A percentile compares a stretch with the other conserved stretches of the same genome.
phyloP scores from a whole-genome alignment of 2,888 invertebrate species.

The Nomada ruficornis region DNA sequence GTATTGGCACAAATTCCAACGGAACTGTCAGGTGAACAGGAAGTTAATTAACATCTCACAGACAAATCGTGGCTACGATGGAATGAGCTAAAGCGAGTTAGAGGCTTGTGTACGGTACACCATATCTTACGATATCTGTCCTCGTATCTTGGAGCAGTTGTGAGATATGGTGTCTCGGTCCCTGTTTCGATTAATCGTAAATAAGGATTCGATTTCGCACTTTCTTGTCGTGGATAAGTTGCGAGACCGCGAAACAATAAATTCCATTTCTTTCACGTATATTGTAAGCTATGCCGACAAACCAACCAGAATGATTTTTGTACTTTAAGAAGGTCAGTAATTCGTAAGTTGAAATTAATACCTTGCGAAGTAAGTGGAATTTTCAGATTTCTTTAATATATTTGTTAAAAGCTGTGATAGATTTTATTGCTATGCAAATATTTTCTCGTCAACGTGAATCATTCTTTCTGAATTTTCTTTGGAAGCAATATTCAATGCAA shows the following conservation, averaged over 20 bases:
- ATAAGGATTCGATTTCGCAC: conserved; percentile 43
- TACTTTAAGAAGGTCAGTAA: neutral
- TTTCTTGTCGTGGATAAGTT: conserved; percentile 25
- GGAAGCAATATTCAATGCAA: no score
- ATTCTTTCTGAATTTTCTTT: no score
- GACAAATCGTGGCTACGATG: conserved; percentile 55
- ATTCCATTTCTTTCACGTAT: conserved; percentile 2
- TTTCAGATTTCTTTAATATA: no score
- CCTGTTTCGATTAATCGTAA: conserved; percentile 49
- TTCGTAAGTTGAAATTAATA: neutral
- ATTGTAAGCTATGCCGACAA: neutral
- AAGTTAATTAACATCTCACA: conserved; percentile 75
- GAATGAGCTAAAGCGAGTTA: conserved; percentile 51
- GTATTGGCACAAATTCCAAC: no score
- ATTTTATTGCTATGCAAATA: no score
- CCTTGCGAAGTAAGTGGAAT: no score
- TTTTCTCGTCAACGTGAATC: no score
- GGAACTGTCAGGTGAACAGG: no score
- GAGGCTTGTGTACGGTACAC: conserved; percentile 31
- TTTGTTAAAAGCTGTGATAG: no score
- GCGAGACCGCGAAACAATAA: conserved; percentile 15
- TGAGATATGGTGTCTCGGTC: conserved; percentile 42
- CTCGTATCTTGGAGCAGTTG: conserved; percentile 40
- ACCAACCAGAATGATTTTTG: neutral
- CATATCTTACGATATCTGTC: conserved; percentile 61